These are phyloP conservation scores for Sebastiscus tertius DNA, from an alignment of 2,797 vertebrate genomes.

Conservation along the genomic window DNA sequence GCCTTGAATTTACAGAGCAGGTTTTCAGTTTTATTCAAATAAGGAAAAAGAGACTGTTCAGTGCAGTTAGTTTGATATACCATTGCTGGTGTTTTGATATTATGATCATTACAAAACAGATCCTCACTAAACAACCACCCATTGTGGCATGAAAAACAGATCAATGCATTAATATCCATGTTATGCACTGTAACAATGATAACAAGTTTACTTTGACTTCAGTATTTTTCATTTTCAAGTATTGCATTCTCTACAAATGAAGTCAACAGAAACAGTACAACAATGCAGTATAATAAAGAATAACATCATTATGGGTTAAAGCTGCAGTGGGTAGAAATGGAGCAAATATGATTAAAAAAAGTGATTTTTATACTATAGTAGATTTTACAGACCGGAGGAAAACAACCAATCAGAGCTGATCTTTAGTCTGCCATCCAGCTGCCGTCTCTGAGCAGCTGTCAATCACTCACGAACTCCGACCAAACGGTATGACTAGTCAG, in stretches of 20 bases:
- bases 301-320: background rate
- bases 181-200: background rate
- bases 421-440: too few relatives aligned
- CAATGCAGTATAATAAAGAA: background rate
- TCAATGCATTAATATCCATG: background rate
- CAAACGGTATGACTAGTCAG: too few relatives aligned
- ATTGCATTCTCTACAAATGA: background rate
- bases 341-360: too few relatives aligned
- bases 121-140: background rate
- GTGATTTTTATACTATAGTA: too few relatives aligned
- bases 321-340: too few relatives aligned
- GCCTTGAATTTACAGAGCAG: background rate
- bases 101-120: background rate
- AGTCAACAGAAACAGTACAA: background rate
- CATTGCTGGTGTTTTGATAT: background rate
- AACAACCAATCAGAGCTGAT: too few relatives aligned
- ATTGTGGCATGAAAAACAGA: too few relatives aligned
- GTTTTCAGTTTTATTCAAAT: conserved; percentile 3
- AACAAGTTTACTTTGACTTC: background rate
- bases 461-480: too few relatives aligned
- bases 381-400: too few relatives aligned
- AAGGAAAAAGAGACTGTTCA: background rate
- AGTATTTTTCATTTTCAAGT: background rate
- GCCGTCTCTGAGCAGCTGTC: too few relatives aligned
- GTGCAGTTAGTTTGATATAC: background rate